These are phyloP conservation scores for Parelbella ahira DNA, from an alignment of 2,888 invertebrate genomes.

Conservation along the genomic window DNA sequence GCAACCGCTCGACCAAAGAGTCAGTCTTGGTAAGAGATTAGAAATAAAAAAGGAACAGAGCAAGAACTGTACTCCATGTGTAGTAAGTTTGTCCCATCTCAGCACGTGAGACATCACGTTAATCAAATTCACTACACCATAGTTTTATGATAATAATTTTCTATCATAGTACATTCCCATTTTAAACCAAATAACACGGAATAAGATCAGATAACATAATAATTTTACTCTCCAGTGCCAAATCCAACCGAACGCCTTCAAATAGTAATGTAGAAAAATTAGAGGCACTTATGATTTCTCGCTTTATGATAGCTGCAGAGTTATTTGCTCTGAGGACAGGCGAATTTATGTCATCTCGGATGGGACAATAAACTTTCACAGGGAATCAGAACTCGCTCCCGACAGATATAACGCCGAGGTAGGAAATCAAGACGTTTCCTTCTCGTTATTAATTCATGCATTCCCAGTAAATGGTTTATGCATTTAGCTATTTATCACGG, in stretches of 20 bases:
- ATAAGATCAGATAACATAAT: too few species aligned
- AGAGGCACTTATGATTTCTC: slow-evolving; percentile 55
- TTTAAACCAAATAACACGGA: too few species aligned
- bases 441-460: slow-evolving; percentile 26
- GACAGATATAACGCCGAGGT: slow-evolving; percentile 36
- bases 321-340: slow-evolving; percentile 49
- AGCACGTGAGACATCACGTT: too few species aligned
- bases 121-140: too few species aligned
- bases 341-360: slow-evolving; percentile 45
- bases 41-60: too few species aligned
- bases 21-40: too few species aligned
- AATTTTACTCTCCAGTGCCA: slow-evolving; percentile 1
- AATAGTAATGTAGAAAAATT: slow-evolving; percentile 17
- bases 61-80: too few species aligned
- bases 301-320: slow-evolving; percentile 52
- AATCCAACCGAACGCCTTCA: slow-evolving; percentile 7
- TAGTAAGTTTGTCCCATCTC: too few species aligned
- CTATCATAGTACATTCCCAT: too few species aligned
- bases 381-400: slow-evolving; percentile 38
- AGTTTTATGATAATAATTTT: too few species aligned
- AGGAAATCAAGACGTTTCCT: slow-evolving; percentile 27
- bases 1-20: too few species aligned
- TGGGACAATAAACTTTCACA: slow-evolving; percentile 45
- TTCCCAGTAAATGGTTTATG: slow-evolving; percentile 25
- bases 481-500: slow-evolving; percentile 25